These are phyloP conservation scores for Scaeva pyrastri DNA, from an alignment of 2,888 invertebrate genomes.

Conservation along the genomic window DNA sequence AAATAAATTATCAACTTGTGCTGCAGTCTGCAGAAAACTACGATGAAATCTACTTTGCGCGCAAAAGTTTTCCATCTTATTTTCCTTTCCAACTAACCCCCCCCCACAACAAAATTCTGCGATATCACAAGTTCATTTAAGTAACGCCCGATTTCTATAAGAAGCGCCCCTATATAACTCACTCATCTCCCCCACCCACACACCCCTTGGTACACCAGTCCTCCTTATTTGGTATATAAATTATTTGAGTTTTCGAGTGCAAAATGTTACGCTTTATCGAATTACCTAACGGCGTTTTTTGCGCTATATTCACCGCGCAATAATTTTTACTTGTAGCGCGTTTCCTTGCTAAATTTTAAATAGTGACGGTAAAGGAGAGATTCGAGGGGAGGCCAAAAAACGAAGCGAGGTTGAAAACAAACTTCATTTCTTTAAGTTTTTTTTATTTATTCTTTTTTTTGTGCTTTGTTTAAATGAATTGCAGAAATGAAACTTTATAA, in stretches of 20 bases:
- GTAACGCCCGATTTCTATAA: slow-evolving; percentile 3
- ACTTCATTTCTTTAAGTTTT: not conserved
- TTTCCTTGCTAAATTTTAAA: slow-evolving; percentile 21
- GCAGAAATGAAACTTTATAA: slow-evolving; percentile 8
- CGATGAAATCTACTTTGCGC: slow-evolving; percentile 70
- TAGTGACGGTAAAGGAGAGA: not conserved
- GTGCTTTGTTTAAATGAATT: slow-evolving; percentile 7
- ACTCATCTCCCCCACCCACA: not conserved
- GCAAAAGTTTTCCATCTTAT: slow-evolving; percentile 70
- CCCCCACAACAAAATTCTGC: not conserved
- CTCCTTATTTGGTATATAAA: slow-evolving; percentile 59
- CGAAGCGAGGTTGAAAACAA: not conserved
- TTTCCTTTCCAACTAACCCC: not conserved
- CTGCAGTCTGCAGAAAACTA: slow-evolving; percentile 69
- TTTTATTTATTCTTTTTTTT: too few species aligned
- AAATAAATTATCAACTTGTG: slow-evolving; percentile 76
- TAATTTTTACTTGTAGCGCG: slow-evolving; percentile 71
- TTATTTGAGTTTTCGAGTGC: slow-evolving; percentile 79
- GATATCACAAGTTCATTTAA: slow-evolving; percentile 15
- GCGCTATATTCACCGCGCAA: slow-evolving; percentile 68
- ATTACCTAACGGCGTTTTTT: slow-evolving; percentile 81
- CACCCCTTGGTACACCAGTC: not conserved
- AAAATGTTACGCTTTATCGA: slow-evolving; percentile 83
- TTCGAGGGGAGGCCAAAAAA: not conserved
- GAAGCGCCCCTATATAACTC: not conserved